phyloP scores from a whole-genome alignment of 2,797 vertebrate genomes.

The Lophius americanus region DNA sequence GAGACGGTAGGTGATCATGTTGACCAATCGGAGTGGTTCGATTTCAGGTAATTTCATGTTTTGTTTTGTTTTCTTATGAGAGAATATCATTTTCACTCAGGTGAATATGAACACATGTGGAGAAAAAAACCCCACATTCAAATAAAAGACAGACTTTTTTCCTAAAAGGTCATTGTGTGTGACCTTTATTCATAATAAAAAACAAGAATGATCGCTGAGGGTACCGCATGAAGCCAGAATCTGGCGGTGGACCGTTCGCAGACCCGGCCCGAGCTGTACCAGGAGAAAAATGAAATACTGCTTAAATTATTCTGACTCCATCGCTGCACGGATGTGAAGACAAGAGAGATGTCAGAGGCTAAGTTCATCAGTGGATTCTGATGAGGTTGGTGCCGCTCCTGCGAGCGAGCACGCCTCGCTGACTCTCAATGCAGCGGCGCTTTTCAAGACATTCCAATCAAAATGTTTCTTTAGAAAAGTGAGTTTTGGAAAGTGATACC shows the following conservation, averaged over 20 bases:
- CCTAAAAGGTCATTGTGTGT: no score
- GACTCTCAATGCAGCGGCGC: slow-evolving; percentile 74
- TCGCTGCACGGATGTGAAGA: slow-evolving; percentile 70
- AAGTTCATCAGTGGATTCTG: slow-evolving; percentile 81
- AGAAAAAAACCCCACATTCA: no score
- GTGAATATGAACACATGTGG: no score
- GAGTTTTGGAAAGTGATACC: slow-evolving; percentile 40
- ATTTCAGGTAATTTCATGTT: background rate
- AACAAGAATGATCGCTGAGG: no score
- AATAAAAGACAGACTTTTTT: no score
- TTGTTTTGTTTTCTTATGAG: no score
- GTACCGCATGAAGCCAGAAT: no score
- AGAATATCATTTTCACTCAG: no score
- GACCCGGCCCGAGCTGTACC: background rate
- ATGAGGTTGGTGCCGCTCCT: slow-evolving; percentile 77
- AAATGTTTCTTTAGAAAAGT: slow-evolving; percentile 64
- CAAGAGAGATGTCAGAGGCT: slow-evolving; percentile 81
- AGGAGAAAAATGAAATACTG: slow-evolving; percentile 56
- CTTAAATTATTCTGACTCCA: slow-evolving; percentile 69
- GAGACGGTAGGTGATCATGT: slow-evolving; percentile 1
- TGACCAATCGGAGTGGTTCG: slow-evolving; percentile 16
- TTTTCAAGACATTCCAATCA: slow-evolving; percentile 81
- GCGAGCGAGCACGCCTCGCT: slow-evolving; percentile 75
- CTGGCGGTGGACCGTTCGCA: no score
- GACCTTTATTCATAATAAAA: no score